Evolutionary conservation across 2,797 vertebrate genomes (phyloP), one percentile per base, ranked within the genome.

Genomic region (Phoxinus dragarum): DNA sequence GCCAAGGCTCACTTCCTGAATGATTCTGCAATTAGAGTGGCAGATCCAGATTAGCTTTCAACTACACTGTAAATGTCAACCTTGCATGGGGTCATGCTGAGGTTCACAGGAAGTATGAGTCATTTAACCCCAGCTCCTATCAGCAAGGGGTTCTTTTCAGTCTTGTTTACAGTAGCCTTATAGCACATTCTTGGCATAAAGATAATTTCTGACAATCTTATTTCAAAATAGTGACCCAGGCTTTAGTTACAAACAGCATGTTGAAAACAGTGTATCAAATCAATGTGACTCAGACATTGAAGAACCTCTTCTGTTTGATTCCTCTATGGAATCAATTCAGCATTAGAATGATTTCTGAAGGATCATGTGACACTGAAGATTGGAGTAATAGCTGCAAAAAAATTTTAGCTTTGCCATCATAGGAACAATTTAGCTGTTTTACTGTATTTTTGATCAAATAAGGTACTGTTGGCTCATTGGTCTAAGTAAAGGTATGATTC

Each of bases 31-130:
- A 85, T 92, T 90, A 86, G 86, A 89, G 79, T 73, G 61, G 87
- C 72, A 36, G n/a, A 69, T 80, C 82, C 82, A 87, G 86, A 87
- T 71, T 40, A 81, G 80, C 84, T 90, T 93, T 88, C 86, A 89
- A 89, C 91, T 90, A 88, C 90, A 86, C 3, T 71, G 88, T 88
- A 89, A 89, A 92, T 85, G 85, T 91, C 89, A 90, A 64, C 44
- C 72, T 72, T 42, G 61, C 31, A 44, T 61, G 23, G 54, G 77
- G 80, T 90, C 85, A 72, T 80, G 40, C 49, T 84, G 42, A 78
- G 27, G 66, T 78, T 81, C 56, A 81, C 80, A 73, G 40, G 67
- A 71, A 64, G 81, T 78, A 36, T 61, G 68, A 61, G 59, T 77
- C 64, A 86, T 75, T 86, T 68, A 59, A 38, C 31, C 40, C 38